A percentile compares a stretch with the other conserved stretches of the same genome.
These are phyloP conservation scores for Malacosoma neustria DNA, from an alignment of 2,888 invertebrate species.

Conservation along the genomic window DNA sequence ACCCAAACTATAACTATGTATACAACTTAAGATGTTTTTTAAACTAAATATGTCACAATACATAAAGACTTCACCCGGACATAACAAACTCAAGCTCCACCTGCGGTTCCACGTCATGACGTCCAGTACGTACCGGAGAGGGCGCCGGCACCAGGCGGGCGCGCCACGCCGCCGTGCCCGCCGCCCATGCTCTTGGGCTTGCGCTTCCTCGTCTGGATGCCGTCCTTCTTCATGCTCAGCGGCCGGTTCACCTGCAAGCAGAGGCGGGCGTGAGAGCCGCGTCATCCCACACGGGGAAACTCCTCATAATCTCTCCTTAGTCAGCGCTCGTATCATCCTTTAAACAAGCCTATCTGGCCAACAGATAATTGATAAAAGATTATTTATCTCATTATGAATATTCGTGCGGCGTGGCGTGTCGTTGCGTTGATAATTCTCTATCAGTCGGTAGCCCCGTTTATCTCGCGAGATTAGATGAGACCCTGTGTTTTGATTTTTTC, in stretches of 20 bases:
- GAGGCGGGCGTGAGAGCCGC: slow-evolving; percentile 7
- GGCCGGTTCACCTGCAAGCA: slow-evolving; percentile 90
- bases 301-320: slow-evolving; percentile 54
- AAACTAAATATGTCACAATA: no score
- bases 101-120: background rate
- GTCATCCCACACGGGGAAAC: slow-evolving; percentile 39
- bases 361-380: slow-evolving; percentile 74
- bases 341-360: slow-evolving; percentile 69
- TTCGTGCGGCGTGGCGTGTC: no score
- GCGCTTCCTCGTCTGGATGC: slow-evolving; percentile 97
- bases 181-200: slow-evolving; percentile 84
- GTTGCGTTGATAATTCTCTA: slow-evolving; percentile 70
- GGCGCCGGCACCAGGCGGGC: slow-evolving; percentile 32
- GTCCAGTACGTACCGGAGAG: slow-evolving; percentile 46
- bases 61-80: no score
- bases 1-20: no score
- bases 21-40: no score
- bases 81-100: background rate
- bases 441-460: slow-evolving; percentile 74
- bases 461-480: slow-evolving; percentile 72
- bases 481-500: slow-evolving; percentile 72
- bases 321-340: slow-evolving; percentile 59
- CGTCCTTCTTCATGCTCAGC: slow-evolving; percentile 98
- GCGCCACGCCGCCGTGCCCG: slow-evolving; percentile 36
- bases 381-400: slow-evolving; percentile 75